Evolutionary conservation across 2,797 vertebrate species (phyloP).

Genomic region (Amazonetta brasiliensis): DNA sequence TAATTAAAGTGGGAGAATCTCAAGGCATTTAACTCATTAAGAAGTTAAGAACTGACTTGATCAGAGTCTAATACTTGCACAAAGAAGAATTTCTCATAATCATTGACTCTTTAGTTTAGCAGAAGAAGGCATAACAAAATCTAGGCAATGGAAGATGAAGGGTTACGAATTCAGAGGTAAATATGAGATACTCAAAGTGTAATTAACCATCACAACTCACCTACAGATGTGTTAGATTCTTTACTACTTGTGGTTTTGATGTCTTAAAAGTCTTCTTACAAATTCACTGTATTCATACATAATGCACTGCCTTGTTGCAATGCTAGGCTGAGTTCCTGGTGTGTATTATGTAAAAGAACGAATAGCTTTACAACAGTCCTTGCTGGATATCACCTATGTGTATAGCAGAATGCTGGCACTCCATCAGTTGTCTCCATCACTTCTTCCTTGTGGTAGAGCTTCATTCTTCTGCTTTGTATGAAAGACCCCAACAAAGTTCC

Average conservation of each 20-base stretch:
- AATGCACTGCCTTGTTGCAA: background rate
- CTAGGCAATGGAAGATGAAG: slow-evolving; percentile 2
- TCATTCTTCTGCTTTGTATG: background rate
- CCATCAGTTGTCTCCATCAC: background rate
- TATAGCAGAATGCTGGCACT: background rate
- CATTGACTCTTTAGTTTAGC: slow-evolving; percentile 56
- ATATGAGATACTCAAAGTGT: slow-evolving; percentile 29
- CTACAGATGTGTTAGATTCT: background rate
- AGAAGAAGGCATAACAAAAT: slow-evolving; percentile 46
- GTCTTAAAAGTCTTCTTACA: background rate
- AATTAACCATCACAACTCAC: slow-evolving; percentile 13
- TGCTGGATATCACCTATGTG: background rate
- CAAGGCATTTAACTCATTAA: slow-evolving; percentile 53
- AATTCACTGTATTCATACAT: background rate
- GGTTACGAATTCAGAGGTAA: slow-evolving; percentile 45
- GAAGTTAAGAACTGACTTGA: slow-evolving; percentile 40
- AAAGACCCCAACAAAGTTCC: background rate
- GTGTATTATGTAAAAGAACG: background rate
- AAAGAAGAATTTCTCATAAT: slow-evolving; percentile 36
- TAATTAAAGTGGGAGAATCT: slow-evolving; percentile 36
- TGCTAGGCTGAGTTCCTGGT: background rate
- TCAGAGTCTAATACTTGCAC: slow-evolving; percentile 30
- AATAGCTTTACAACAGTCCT: background rate
- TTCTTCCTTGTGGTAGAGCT: background rate
- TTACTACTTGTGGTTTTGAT: background rate